phyloP scores from a whole-genome alignment of 1,140 invertebrate species.

The Trichonephila clavata region DNA sequence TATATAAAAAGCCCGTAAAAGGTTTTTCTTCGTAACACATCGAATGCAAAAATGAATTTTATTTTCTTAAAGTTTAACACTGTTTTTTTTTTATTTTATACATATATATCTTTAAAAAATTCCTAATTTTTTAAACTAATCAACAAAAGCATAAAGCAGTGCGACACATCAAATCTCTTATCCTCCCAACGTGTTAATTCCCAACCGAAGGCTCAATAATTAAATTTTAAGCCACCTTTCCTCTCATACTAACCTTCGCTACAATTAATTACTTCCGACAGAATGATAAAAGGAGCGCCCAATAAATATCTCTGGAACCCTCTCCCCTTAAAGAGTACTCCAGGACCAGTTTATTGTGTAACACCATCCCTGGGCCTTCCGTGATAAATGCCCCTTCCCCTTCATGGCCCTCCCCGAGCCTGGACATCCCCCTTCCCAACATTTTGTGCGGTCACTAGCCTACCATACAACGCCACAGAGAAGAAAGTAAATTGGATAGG shows the following conservation, averaged over 20 bases:
- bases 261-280: background rate
- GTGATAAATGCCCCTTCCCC: slow-evolving; percentile 67
- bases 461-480: slow-evolving; percentile 59
- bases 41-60: too few relatives aligned
- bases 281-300: background rate
- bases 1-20: too few relatives aligned
- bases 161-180: too few relatives aligned
- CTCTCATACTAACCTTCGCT: background rate
- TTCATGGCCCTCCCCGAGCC: background rate
- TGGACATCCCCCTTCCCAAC: slow-evolving; percentile 36
- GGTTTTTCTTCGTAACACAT: too few relatives aligned
- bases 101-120: too few relatives aligned
- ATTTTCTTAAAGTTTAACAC: too few relatives aligned
- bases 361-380: slow-evolving; percentile 54
- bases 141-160: too few relatives aligned
- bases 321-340: slow-evolving; percentile 33
- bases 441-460: slow-evolving; percentile 73
- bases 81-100: too few relatives aligned
- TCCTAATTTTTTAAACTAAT: too few relatives aligned
- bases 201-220: background rate
- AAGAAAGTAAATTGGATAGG: slow-evolving; percentile 75
- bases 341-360: slow-evolving; percentile 67
- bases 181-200: too few relatives aligned
- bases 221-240: background rate
- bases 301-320: slow-evolving; percentile 6